Percentiles rank a stretch among this genome's conserved stretches.
phyloP scores from a whole-genome alignment of 2,888 invertebrate genomes.

The Cepaea hortensis region DNA sequence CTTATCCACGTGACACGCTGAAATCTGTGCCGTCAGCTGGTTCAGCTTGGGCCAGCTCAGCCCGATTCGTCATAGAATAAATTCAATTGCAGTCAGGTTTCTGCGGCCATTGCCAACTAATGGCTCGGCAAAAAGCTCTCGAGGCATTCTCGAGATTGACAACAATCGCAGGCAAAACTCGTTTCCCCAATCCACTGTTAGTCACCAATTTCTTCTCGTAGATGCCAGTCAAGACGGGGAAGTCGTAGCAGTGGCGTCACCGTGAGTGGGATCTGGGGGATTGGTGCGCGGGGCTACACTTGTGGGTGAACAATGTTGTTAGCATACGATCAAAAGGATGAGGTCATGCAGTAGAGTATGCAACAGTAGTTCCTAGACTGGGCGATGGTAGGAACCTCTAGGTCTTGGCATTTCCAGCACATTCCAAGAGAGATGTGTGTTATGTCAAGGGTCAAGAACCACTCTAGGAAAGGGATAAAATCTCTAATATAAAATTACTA shows the following conservation, averaged over 20 bases:
- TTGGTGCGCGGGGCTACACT: background rate
- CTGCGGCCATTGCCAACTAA: background rate
- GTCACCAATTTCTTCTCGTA: background rate
- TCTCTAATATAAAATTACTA: too few relatives aligned
- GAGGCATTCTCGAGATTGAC: background rate
- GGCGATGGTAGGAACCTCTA: too few relatives aligned
- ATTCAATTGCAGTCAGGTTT: background rate
- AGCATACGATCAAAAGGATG: too few relatives aligned
- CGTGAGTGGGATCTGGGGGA: background rate
- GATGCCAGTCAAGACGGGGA: background rate
- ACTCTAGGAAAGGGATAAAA: too few relatives aligned
- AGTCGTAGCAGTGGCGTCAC: background rate
- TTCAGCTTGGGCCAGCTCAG: background rate
- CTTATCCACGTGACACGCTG: background rate
- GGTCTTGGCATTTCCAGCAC: too few relatives aligned
- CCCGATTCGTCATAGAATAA: background rate
- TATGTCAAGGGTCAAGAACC: too few relatives aligned
- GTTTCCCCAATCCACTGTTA: background rate
- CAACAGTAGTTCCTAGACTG: too few relatives aligned
- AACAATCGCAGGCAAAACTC: background rate
- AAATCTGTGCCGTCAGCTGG: background rate
- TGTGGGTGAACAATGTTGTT: too few relatives aligned
- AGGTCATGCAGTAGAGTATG: too few relatives aligned
- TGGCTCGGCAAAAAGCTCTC: slow-evolving; percentile 4
- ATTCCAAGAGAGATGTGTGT: too few relatives aligned